Percentiles rank a stretch among this genome's conserved stretches.
These are phyloP conservation scores for Cossypha caffra DNA, from an alignment of 2,797 vertebrate species.

Conservation along the genomic window DNA sequence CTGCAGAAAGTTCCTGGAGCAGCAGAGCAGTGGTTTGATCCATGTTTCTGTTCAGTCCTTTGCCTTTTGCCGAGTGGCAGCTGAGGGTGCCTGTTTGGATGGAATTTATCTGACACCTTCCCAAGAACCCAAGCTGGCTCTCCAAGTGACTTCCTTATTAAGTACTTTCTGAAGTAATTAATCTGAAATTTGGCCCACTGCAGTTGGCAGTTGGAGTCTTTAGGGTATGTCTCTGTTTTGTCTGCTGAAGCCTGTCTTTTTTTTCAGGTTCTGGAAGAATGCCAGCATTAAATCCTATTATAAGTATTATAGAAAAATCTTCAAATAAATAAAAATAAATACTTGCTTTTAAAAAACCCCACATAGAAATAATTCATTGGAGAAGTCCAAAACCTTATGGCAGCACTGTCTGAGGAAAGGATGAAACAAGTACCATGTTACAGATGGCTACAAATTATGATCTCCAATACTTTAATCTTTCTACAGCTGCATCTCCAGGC, in stretches of 20 bases:
- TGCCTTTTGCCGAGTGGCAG: background rate
- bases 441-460: background rate
- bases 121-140: background rate
- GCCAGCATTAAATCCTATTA: background rate
- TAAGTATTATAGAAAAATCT: slow-evolving; percentile 30
- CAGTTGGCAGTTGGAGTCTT: background rate
- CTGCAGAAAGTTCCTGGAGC: slow-evolving; percentile 2
- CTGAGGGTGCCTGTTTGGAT: background rate
- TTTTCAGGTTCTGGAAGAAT: background rate
- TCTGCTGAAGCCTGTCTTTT: background rate
- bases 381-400: background rate
- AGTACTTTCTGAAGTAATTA: background rate
- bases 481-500: background rate
- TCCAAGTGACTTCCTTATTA: background rate
- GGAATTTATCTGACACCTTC: background rate
- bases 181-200: background rate
- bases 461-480: background rate
- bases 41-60: background rate
- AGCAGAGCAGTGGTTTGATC: slow-evolving; percentile 23
- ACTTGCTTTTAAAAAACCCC: background rate
- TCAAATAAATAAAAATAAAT: slow-evolving; percentile 71
- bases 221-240: background rate
- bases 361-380: background rate
- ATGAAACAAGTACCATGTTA: background rate
- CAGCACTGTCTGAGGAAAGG: background rate